Conservation (phyloP, 2,113 vertebrate genomes). For the Sapajus apella region DNA sequence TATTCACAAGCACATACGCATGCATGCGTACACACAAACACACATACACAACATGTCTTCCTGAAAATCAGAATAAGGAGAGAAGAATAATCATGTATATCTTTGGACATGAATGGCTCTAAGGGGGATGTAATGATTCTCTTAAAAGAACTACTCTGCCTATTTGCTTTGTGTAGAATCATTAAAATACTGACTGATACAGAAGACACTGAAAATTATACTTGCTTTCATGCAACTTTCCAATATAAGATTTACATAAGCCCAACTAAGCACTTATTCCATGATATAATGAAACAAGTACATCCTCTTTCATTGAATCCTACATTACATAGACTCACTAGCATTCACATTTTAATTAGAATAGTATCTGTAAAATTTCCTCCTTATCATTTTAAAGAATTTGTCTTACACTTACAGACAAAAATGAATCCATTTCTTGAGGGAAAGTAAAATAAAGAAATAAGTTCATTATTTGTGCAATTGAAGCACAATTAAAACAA, state of each 20-base stretch:
- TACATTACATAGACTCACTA: not conserved
- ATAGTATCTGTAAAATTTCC: not conserved
- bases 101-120: not conserved
- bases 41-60: not conserved
- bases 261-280: not conserved
- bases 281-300: not conserved
- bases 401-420: not conserved
- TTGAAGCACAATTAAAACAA: slow-evolving; percentile 27
- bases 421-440: not conserved
- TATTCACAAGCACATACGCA: not conserved
- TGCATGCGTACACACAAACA: too few relatives aligned
- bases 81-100: not conserved
- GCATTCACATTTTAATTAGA: not conserved
- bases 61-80: not conserved
- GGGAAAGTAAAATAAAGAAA: not conserved
- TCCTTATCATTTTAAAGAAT: not conserved
- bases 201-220: not conserved
- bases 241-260: not conserved
- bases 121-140: not conserved
- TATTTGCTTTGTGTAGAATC: not conserved
- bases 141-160: not conserved
- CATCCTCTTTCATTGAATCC: not conserved
- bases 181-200: not conserved
- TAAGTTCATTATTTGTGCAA: slow-evolving; percentile 8
- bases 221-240: not conserved